Evolutionary conservation across 2,113 vertebrate genomes (phyloP), one percentile per base, ranked within the genome.

Genomic region (Gadus macrocephalus): DNA sequence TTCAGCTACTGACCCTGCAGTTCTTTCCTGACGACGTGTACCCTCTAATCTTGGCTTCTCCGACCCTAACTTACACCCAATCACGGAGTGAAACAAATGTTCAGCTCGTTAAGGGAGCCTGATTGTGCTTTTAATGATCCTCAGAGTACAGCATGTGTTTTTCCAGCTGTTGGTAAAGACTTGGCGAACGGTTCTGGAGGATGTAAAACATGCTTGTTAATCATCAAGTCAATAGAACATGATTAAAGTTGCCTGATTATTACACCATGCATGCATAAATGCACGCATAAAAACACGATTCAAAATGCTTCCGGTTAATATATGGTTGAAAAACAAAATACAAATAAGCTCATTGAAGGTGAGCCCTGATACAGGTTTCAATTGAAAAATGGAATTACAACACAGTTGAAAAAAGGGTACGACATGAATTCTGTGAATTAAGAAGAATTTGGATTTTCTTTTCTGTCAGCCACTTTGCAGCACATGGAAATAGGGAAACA

Each of bases 401-500:
- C 81, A 79, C 82, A 87, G 74, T 80, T 49, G 42, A 49, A 49
- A 49, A 49, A 9, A 49, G 5, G 38, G 38, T 86, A 73, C 11
- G 38, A 80, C 81, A 79, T 77, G 87, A 87, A 73, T 35, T 35
- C 31, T 35, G 80, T 89, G 86, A 91, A 91, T 89, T 89, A 90
- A 87, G 84, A 91, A 88, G 82, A 92, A 88, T 89, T 81, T 12
- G 82, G 65, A 69, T 62, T 82, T 84, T 88, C 93, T 80, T 95
- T 92, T 58, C 55, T 53, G 5, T 14, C 55, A 58, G 1, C n/a
- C 5, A 58, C 55, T 3, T 58, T 5, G 3, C 15, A 4, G n/a
- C 55, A 58, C 2, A 58, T 14, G 16, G 14, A 72, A 92, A 92
- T 91, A 92, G 89, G 93, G 93, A 91, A 91, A 91, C 87, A 91